Percentiles rank a stretch among this genome's conserved stretches.
Evolutionary conservation across 1,140 invertebrate genomes (phyloP).

Genomic region (Sycophaga agraensis): DNA sequence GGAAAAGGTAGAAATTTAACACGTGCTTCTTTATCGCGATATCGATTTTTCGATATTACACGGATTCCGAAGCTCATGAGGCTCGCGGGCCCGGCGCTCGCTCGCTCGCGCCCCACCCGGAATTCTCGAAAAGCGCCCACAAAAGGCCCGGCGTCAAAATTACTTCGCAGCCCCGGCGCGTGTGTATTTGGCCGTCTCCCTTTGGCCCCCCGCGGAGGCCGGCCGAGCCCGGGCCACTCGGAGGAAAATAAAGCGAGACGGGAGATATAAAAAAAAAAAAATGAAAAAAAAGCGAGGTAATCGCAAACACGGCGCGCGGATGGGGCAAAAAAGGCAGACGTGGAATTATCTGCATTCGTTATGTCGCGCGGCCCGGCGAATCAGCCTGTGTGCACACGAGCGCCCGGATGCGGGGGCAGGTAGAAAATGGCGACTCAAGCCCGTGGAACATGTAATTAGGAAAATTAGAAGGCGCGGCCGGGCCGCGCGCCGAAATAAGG

Average conservation of each 20-base stretch:
- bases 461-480: slow-evolving; percentile 20
- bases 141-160: slow-evolving; percentile 16
- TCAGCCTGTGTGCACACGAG: background rate
- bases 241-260: background rate
- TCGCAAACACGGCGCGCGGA: slow-evolving; percentile 25
- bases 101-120: background rate
- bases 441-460: slow-evolving; percentile 26
- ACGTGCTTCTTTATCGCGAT: slow-evolving; percentile 6
- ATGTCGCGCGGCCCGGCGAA: slow-evolving; percentile 10
- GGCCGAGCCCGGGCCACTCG: background rate
- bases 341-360: slow-evolving; percentile 30
- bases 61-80: background rate
- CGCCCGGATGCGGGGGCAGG: too few species aligned
- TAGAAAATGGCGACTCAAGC: slow-evolving; percentile 20
- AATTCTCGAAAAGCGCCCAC: slow-evolving; percentile 6
- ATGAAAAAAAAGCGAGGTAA: slow-evolving; percentile 8
- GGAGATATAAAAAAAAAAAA: background rate
- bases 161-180: background rate
- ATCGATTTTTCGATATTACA: slow-evolving; percentile 27
- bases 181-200: background rate
- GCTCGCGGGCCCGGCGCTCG: background rate
- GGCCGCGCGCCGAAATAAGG: background rate
- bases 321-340: slow-evolving; percentile 14
- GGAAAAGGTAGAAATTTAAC: slow-evolving; percentile 15
- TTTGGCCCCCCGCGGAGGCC: background rate